Evolutionary conservation across 2,888 invertebrate species (phyloP), one percentile per base, ranked within the genome.

Genomic region (Chloromyia formosa): DNA sequence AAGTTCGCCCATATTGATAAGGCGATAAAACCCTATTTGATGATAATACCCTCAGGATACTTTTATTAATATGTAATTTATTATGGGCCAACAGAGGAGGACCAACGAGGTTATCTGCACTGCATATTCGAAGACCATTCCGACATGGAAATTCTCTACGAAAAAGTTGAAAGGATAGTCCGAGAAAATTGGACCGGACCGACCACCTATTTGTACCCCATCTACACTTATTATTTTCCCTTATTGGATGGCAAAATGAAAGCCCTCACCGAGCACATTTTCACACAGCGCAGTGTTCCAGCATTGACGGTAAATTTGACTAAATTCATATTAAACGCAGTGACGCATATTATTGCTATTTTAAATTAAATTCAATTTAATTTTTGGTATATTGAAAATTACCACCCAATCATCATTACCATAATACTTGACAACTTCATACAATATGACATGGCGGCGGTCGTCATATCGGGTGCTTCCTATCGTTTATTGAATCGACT

Each of bases 221-320:
- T 86, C 61, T 86, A 85, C 76, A 83, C 81, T 56, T 86, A 85
- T 68, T 86, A 86, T 74, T 84, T 82, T 73, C 81, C 82, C 1
- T 73, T 86, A 53, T 80, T 86, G 45, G 77, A 80, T 4, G 81
- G 82, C 77, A 80, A 82, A 78, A 82, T 86, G 79, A 78, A 81
- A 78, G 79, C 80, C 3, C 78, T 83, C 69, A 82, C 83, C n/a
- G 84, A 85, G 76, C 82, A 81, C 72, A 81, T 85, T 49, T 86
- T 85, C 78, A 81, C 82, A 0, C 82, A 83, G 49, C 77, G 79
- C 45, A 78, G 77, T 14, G 76, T 85, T 66, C 86, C 86, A 5
- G 84, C 83, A 7, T 78, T 86, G 56, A 75, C 75, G 80, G 85
- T 85, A 78, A 80, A 54, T 54, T 27, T 73, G 12, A 35, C 62